Evolutionary conservation across 1,140 invertebrate genomes (phyloP).

Genomic region (Galendromus occidentalis): DNA sequence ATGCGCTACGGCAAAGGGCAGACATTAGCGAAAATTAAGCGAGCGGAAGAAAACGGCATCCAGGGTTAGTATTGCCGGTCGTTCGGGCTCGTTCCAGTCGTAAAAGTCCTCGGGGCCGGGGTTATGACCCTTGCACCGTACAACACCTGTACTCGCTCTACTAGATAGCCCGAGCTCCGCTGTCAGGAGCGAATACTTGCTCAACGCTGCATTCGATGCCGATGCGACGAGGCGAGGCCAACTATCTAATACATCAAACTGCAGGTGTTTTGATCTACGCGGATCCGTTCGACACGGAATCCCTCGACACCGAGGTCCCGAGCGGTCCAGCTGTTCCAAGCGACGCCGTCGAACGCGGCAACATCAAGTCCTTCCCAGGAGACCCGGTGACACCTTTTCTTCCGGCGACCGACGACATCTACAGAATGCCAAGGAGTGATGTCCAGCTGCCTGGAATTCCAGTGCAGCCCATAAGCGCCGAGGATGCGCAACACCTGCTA

Average conservation of each 20-base stretch:
- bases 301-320: not conserved
- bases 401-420: not conserved
- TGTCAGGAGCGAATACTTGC: too few relatives aligned
- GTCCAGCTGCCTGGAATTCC: slow-evolving; percentile 17
- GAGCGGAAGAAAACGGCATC: not conserved
- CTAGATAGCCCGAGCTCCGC: too few relatives aligned
- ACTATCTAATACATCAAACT: not conserved
- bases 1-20: not conserved
- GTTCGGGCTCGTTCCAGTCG: too few relatives aligned
- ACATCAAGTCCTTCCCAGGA: slow-evolving; percentile 4
- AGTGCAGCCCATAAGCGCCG: slow-evolving; percentile 15
- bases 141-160: too few relatives aligned
- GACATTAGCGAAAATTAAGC: not conserved
- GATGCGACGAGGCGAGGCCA: too few relatives aligned
- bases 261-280: not conserved
- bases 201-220: too few relatives aligned
- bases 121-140: too few relatives aligned
- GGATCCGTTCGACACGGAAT: slow-evolving; percentile 1
- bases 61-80: not conserved
- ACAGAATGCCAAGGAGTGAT: not conserved
- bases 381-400: slow-evolving; percentile 1
- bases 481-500: slow-evolving; percentile 15
- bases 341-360: not conserved
- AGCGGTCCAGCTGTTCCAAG: not conserved
- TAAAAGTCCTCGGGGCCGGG: too few relatives aligned